phyloP scores from a whole-genome alignment of 2,888 invertebrate species.

The Vanessa cardui region DNA sequence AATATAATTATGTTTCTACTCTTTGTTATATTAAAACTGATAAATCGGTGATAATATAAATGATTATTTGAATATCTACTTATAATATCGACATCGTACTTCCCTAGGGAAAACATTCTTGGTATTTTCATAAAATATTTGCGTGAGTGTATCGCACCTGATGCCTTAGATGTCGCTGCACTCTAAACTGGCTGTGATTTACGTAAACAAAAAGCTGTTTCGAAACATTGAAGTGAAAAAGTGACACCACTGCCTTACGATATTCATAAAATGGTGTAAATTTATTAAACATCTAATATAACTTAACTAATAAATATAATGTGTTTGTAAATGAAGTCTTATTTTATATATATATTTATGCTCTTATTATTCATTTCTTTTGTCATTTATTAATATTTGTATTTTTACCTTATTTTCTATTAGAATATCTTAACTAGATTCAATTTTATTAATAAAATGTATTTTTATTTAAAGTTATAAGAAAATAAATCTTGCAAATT shows the following conservation, averaged over 20 bases:
- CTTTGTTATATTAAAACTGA: constrained; percentile 1
- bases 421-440: too few relatives aligned
- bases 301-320: too few relatives aligned
- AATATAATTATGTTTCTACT: not conserved
- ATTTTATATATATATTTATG: too few relatives aligned
- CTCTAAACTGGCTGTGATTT: constrained; percentile 76
- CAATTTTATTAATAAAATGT: too few relatives aligned
- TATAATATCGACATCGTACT: constrained; percentile 49
- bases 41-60: not conserved
- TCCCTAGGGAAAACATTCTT: constrained; percentile 63
- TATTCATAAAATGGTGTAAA: too few relatives aligned
- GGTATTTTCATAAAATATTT: constrained; percentile 82
- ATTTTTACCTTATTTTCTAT: too few relatives aligned
- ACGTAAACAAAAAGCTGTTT: constrained; percentile 62
- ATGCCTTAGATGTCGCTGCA: constrained; percentile 71
- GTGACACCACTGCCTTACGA: constrained; percentile 7
- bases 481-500: too few relatives aligned
- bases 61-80: not conserved
- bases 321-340: too few relatives aligned
- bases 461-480: too few relatives aligned
- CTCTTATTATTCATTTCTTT: too few relatives aligned
- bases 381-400: too few relatives aligned
- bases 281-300: too few relatives aligned
- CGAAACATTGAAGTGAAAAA: constrained; percentile 50
- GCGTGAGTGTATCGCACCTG: constrained; percentile 80